phyloP scores from a whole-genome alignment of 2,888 invertebrate species.

The Lasius fuliginosus region DNA sequence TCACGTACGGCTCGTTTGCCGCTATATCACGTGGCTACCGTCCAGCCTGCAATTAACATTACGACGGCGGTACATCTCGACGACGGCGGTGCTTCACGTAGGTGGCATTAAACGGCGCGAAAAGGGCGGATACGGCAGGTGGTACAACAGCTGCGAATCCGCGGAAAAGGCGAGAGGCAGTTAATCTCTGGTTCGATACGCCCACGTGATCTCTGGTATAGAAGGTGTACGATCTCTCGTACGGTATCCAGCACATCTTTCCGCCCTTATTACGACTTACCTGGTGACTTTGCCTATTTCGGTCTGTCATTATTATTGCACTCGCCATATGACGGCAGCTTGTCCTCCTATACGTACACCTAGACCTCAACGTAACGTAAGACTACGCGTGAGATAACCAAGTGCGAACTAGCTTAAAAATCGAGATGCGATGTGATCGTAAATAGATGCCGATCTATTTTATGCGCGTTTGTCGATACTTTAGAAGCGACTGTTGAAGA shows the following conservation, averaged over 20 bases:
- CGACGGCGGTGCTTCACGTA: constrained; percentile 69
- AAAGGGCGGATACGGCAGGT: constrained; percentile 82
- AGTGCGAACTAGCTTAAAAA: not conserved
- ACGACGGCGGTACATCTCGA: constrained; percentile 59
- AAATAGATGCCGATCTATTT: not conserved
- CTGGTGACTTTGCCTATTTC: constrained; percentile 50
- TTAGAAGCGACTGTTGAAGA: not conserved
- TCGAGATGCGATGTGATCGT: not conserved
- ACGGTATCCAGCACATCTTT: constrained; percentile 29
- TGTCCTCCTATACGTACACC: constrained; percentile 10
- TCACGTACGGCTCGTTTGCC: constrained; percentile 39
- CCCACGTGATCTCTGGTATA: constrained; percentile 69
- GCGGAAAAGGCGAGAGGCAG: constrained; percentile 74
- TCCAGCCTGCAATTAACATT: constrained; percentile 66
- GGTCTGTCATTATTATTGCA: constrained; percentile 24
- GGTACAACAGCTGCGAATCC: constrained; percentile 81
- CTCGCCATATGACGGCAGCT: constrained; percentile 31
- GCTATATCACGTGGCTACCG: constrained; percentile 49
- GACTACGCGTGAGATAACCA: not conserved
- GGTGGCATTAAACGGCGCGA: constrained; percentile 80
- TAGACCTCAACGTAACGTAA: not conserved
- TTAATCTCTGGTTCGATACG: constrained; percentile 75
- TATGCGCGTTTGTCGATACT: not conserved
- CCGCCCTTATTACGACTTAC: constrained; percentile 22
- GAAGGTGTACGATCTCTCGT: constrained; percentile 37